These are phyloP conservation scores for Patiria pectinifera DNA, from an alignment of 53 echinoderm and acorn worm genomes.

Conservation along the genomic window DNA sequence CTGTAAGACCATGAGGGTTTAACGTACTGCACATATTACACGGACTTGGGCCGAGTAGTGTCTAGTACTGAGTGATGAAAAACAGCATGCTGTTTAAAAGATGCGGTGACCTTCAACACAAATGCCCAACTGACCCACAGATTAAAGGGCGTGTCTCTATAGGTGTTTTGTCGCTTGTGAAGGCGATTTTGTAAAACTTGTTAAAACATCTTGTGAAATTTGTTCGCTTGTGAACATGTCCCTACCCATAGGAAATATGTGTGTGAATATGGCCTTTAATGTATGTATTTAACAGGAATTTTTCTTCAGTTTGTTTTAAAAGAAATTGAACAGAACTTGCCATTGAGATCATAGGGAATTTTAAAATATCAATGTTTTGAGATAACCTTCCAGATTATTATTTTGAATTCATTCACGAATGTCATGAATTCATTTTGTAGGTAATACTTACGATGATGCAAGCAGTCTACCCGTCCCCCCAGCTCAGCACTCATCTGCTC, in stretches of 20 bases:
- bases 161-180: too few species aligned
- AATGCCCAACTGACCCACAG: neutral
- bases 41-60: neutral
- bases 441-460: slow-evolving; percentile 46
- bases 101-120: neutral
- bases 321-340: too few species aligned
- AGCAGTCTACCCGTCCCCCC: slow-evolving; percentile 24
- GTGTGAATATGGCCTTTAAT: too few species aligned
- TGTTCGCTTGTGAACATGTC: too few species aligned
- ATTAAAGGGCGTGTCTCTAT: neutral
- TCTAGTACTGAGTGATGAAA: too few species aligned
- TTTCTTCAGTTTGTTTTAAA: too few species aligned
- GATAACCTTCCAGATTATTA: neutral
- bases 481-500: neutral
- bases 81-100: neutral
- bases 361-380: neutral
- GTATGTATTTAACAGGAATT: too few species aligned
- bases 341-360: too few species aligned
- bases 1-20: neutral
- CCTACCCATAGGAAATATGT: too few species aligned
- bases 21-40: neutral
- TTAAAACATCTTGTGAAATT: too few species aligned
- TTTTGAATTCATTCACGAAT: neutral
- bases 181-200: too few species aligned
- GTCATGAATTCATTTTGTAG: neutral